phyloP scores from a whole-genome alignment of 2,113 vertebrate genomes.

The Cisticola juncidis region DNA sequence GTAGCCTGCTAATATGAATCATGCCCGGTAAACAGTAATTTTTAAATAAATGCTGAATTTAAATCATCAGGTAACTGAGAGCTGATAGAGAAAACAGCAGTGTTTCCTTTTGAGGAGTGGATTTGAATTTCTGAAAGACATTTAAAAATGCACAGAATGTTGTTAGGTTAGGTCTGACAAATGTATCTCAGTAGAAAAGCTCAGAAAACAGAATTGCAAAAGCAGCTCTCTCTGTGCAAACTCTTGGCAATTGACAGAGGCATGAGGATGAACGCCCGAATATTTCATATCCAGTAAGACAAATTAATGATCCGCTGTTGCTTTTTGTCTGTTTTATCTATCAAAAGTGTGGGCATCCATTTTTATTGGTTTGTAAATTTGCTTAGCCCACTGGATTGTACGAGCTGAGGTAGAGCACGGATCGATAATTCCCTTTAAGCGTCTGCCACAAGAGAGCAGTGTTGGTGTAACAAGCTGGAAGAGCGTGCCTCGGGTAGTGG shows the following conservation, averaged over 20 bases:
- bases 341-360: background rate
- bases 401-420: accelerated
- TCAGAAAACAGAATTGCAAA: background rate
- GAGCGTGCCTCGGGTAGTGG: background rate
- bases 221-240: background rate
- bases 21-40: background rate
- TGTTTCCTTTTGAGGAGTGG: background rate
- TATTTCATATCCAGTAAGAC: background rate
- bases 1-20: background rate
- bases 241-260: background rate
- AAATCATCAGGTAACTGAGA: background rate
- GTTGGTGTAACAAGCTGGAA: constrained; percentile 34
- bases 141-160: background rate
- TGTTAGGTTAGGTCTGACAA: background rate
- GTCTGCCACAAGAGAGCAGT: constrained; percentile 66
- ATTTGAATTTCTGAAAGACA: background rate
- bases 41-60: background rate
- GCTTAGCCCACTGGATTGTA: background rate
- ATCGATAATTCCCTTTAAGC: background rate
- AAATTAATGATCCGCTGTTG: background rate
- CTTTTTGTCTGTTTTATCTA: background rate
- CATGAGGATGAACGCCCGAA: background rate
- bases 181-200: background rate
- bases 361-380: background rate
- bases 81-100: background rate